phyloP scores from a whole-genome alignment of 2,797 vertebrate genomes.

The Limosa lapponica region DNA sequence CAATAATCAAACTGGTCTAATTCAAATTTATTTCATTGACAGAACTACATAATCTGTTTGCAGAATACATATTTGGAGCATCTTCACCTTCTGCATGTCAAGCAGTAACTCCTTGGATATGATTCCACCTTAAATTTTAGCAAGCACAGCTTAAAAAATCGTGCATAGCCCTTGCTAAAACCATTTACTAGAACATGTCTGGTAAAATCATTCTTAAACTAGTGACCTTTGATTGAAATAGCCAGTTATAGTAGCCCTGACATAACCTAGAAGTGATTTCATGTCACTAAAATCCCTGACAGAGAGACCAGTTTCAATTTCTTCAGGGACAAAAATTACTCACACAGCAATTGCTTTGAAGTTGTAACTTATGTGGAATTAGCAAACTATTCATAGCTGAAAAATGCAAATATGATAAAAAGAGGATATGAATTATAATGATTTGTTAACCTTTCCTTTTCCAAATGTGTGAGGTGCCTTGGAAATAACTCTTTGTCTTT shows the following conservation, averaged over 20 bases:
- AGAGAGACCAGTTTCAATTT: background rate
- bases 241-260: background rate
- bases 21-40: background rate
- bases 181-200: background rate
- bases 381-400: background rate
- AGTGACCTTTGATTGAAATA: background rate
- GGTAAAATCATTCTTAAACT: background rate
- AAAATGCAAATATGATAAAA: background rate
- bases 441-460: slow-evolving; percentile 32
- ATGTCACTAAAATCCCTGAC: background rate
- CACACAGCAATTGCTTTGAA: background rate
- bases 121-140: background rate
- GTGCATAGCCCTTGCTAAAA: background rate
- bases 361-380: background rate
- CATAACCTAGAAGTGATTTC: background rate
- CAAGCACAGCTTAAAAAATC: background rate
- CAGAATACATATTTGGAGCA: background rate
- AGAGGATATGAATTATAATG: background rate
- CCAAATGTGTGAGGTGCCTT: slow-evolving; percentile 9
- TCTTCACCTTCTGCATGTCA: background rate
- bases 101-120: background rate
- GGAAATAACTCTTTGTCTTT: slow-evolving; percentile 4
- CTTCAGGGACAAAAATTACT: background rate
- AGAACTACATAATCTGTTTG: background rate
- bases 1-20: background rate